Percentiles rank a stretch among this genome's conserved stretches.
phyloP scores from a whole-genome alignment of 2,113 vertebrate species.

The Varanus salvator region DNA sequence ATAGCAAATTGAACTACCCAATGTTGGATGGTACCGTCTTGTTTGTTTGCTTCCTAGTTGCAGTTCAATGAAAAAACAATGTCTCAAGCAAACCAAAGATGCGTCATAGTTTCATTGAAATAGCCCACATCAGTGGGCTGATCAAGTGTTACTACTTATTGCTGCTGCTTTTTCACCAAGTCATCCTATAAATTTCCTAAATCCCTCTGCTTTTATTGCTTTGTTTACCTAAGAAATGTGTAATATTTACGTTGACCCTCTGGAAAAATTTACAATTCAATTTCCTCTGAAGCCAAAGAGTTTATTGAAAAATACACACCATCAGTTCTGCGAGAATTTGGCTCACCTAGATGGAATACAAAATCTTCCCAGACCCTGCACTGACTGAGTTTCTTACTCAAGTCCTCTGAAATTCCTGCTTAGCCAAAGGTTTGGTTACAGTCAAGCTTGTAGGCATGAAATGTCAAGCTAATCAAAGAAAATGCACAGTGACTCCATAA shows the following conservation, averaged over 20 bases:
- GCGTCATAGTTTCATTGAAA: conserved; percentile 22
- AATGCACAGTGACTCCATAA: not conserved
- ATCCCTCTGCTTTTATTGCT: conserved; percentile 36
- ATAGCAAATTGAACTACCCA: not conserved
- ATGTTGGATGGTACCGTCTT: not conserved
- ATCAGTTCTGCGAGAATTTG: conserved; percentile 55
- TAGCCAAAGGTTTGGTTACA: not conserved
- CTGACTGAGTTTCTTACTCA: not conserved
- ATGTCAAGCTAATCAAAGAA: not conserved
- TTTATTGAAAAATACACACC: conserved; percentile 42
- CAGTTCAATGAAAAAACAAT: no score
- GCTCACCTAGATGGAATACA: conserved; percentile 48
- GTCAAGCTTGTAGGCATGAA: not conserved
- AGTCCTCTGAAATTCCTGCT: not conserved
- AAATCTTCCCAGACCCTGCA: conserved; percentile 36
- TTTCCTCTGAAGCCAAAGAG: conserved; percentile 57
- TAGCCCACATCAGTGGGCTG: conserved; percentile 18
- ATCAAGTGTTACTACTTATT: conserved; percentile 61
- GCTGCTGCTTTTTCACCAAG: conserved; percentile 26
- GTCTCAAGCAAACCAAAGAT: conserved; percentile 3
- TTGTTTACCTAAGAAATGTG: conserved; percentile 53
- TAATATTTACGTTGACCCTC: conserved; percentile 65
- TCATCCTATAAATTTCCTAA: conserved; percentile 28
- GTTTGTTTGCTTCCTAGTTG: no score
- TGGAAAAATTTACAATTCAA: conserved; percentile 63